Percentiles rank a stretch among this genome's conserved stretches.
Evolutionary conservation across 2,113 vertebrate species (phyloP).

Genomic region (Epinephelus lanceolatus): DNA sequence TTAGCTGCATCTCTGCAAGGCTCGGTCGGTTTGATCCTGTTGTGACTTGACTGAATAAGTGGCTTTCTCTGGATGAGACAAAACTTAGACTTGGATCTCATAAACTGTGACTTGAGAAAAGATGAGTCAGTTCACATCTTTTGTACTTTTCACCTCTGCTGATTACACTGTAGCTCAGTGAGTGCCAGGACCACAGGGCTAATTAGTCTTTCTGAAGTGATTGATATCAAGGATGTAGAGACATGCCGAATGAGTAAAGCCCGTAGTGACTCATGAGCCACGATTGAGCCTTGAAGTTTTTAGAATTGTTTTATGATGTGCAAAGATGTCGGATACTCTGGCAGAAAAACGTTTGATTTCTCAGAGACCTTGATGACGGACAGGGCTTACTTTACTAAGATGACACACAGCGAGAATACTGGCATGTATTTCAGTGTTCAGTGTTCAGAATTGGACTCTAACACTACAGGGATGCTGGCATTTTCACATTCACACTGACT

Average conservation of each 20-base stretch:
- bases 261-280: constrained; percentile 55
- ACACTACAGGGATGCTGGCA: background rate
- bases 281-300: constrained; percentile 57
- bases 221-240: constrained; percentile 73
- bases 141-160: constrained; percentile 57
- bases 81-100: constrained; percentile 11
- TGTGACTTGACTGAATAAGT: background rate
- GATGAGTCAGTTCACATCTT: constrained; percentile 40
- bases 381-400: constrained; percentile 29
- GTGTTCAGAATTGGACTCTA: background rate
- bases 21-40: background rate
- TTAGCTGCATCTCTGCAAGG: constrained; percentile 1
- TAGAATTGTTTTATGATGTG: constrained; percentile 37
- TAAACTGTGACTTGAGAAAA: constrained; percentile 25
- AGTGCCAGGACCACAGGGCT: constrained; percentile 72
- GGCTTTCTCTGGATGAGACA: background rate
- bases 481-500: background rate
- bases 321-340: constrained; percentile 43
- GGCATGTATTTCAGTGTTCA: too few species aligned
- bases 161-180: constrained; percentile 42
- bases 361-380: constrained; percentile 11
- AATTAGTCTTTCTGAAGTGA: constrained; percentile 79
- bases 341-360: constrained; percentile 20
- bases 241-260: constrained; percentile 73
- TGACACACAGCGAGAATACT: constrained; percentile 10